Evolutionary conservation across 1,140 invertebrate species (phyloP), one percentile per base, ranked within the genome.

Genomic region (Drosophila murphyi): DNA sequence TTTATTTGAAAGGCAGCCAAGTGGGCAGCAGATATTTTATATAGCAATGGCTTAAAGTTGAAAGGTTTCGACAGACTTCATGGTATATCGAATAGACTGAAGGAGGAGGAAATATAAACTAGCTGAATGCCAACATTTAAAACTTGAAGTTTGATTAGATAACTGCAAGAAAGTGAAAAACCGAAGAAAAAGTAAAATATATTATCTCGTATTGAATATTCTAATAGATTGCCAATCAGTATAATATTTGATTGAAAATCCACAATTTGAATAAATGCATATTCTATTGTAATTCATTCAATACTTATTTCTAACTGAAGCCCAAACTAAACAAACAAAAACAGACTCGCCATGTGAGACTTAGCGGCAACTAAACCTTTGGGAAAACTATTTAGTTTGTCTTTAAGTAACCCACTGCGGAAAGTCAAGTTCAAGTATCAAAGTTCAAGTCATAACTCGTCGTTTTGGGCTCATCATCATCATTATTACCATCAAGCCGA

Each of bases 361-460:
- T 39, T 39, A 8, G 37, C 37, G 8, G 2, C 31, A 32, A 47
- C n/a, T 45, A 6, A 56, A 12, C 12, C 20, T 54, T 12, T 31
- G 20, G 10, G 50, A 34, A 37, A 62, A 32, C 28, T 63, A 39
- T 52, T 72, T 47, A 31, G 47, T 41, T 67, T 32, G 62, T 48
- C 45, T 32, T 57, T 10, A 32, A 45, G 8, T 39, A 35, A 32
- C 3, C n/a, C 57, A 35, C 51, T n/a, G 37, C 32, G 43, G 5
- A 61, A 47, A 65, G 54, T 77, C 62, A 80, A 83, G 80, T 77
- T 68, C 83, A 72, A 59, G 79, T 76, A 50, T 52, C 82, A 76
- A 55, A 88, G 82, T 88, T 87, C 82, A 87, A 88, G 80, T 72
- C 82, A 87, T 87, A 87, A 87, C 80, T 87, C 63, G 64, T 45